These are phyloP conservation scores for Catonia carolina DNA, from an alignment of 2,888 invertebrate genomes.

Conservation along the genomic window DNA sequence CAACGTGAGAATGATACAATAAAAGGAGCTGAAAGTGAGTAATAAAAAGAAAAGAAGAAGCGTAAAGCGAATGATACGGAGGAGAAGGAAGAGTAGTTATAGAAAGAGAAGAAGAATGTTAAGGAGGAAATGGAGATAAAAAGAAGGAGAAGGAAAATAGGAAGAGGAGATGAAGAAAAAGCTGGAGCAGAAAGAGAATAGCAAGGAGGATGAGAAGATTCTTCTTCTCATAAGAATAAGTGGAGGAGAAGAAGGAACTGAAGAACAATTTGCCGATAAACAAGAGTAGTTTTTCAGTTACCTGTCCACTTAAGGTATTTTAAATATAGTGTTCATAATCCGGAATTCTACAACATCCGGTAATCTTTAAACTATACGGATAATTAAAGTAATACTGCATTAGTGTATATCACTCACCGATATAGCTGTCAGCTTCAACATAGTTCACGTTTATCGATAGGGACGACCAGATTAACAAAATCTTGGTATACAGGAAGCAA, in stretches of 20 bases:
- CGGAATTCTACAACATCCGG: no score
- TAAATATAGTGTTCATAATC: no score
- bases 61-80: not conserved
- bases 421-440: slow-evolving; percentile 9
- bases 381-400: no score
- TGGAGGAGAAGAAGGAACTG: not conserved
- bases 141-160: not conserved
- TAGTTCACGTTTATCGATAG: no score
- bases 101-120: not conserved
- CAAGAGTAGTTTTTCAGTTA: no score
- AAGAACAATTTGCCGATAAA: not conserved
- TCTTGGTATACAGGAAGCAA: not conserved
- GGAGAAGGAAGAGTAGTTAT: not conserved
- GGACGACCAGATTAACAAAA: no score
- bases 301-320: no score
- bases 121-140: no score
- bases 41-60: not conserved
- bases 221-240: no score
- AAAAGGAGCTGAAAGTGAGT: not conserved
- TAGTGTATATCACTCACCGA: slow-evolving; percentile 6
- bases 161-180: not conserved
- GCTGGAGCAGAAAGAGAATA: not conserved
- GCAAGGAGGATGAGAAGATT: no score
- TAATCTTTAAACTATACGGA: no score
- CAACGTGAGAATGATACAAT: not conserved